Percentiles rank a stretch among this genome's conserved stretches.
Evolutionary conservation across 2,113 vertebrate species (phyloP).

Genomic region (Heteronetta atricapilla): DNA sequence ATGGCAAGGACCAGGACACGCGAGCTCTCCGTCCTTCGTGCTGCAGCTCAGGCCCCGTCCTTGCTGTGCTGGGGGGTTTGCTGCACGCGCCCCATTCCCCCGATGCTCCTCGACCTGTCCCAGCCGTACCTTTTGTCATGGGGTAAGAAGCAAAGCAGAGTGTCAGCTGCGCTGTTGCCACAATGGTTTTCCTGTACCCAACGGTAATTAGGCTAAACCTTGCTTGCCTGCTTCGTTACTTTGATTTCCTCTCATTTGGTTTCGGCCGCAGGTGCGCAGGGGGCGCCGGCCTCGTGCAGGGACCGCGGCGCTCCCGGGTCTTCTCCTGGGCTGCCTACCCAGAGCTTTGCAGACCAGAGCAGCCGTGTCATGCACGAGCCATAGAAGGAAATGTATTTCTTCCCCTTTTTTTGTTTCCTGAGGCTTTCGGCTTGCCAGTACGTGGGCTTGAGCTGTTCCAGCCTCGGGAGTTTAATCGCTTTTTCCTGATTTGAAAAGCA

Average conservation of each 20-base stretch:
- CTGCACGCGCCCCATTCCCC: not conserved
- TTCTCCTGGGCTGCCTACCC: not conserved
- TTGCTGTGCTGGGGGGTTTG: not conserved
- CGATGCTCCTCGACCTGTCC: not conserved
- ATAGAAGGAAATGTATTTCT: not conserved
- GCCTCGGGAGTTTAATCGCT: not conserved
- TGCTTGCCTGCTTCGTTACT: not conserved
- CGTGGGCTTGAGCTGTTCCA: not conserved
- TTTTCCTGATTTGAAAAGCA: not conserved
- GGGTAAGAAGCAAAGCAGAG: not conserved
- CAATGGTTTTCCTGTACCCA: not conserved
- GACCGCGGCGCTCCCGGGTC: rapidly evolving
- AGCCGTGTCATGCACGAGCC: not conserved
- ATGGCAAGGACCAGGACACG: not conserved
- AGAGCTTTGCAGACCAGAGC: not conserved
- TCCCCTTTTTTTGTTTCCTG: not conserved
- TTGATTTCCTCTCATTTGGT: not conserved
- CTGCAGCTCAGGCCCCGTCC: not conserved
- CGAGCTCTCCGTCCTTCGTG: not conserved
- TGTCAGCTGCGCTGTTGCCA: not conserved
- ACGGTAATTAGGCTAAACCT: not conserved
- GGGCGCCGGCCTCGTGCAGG: not conserved
- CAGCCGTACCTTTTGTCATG: rapidly evolving
- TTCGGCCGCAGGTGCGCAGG: not conserved
- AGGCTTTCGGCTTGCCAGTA: not conserved